Base-by-base conservation (phyloP, 2,888 invertebrate genomes). In the Napeogenes sylphis region DNA sequence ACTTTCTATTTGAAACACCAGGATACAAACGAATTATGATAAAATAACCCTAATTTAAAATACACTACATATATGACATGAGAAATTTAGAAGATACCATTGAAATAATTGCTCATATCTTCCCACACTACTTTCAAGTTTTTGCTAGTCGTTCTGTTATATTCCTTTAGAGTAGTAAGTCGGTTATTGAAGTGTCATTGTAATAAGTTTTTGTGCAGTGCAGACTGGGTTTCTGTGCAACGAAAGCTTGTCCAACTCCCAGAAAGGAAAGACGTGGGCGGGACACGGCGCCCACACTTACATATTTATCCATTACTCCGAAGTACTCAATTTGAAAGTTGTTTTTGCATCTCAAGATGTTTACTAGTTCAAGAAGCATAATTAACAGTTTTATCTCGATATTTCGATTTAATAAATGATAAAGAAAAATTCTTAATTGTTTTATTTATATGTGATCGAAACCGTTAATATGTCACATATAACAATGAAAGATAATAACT, bases 91-190 rank as follows among this genome's bases (percentile, higher is more conserved):
- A 1, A 21, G 21, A 21, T 70, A 70, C 74, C 73, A 72, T 79
- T 62, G 71, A 74, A 72, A 70, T 73, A 74, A 73, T 75, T 56
- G 70, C 70, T 66, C 74, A 76, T 71, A 77, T 78, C 83, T 81
- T 73, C 87, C 87, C 80, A 87, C 86, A 76, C 76, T n/a, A 68
- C 81, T 84, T 85, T 83, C 83, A 33, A 33, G 13, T 64, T 67
- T 60, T 57, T 59, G 54, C 62, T 58, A 8, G 13, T 30, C 13
- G 32, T 58, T 54, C 35, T 59, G 54, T 54, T 63, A 30, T 30
- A 21, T 54, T 54, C 61, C 47, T 59, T 55, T 67, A 56, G 63
- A 61, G 59, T 61, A 62, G 55, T 65, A 56, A 42, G 51, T 30
- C 21, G 45, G 46, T 53, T 46, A 76, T 71, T 72, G 59, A 60